phyloP scores from a whole-genome alignment of 92 coral and sea anemone species.

The Epizoanthus illoricatus region DNA sequence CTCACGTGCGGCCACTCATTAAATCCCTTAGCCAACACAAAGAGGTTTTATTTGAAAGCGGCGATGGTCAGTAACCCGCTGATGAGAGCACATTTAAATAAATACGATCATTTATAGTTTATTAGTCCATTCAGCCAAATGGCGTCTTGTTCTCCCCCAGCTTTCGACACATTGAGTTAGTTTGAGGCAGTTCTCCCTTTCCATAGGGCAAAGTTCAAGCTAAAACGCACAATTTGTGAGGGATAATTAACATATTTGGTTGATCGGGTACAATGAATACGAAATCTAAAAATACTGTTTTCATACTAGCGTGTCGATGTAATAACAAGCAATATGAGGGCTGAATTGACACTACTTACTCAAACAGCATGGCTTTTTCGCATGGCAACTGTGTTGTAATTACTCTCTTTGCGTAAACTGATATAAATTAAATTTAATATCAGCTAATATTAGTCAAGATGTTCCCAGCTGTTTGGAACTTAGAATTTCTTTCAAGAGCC shows the following conservation, averaged over 20 bases:
- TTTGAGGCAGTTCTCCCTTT: neutral
- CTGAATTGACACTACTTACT: conserved; percentile 30
- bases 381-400: conserved; percentile 56
- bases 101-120: conserved; percentile 28
- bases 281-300: conserved; percentile 9
- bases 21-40: conserved; percentile 24
- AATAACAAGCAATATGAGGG: conserved; percentile 23
- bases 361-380: conserved; percentile 63
- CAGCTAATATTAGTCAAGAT: conserved; percentile 68
- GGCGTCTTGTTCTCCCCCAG: conserved; percentile 22
- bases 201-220: neutral
- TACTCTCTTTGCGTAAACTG: conserved; percentile 55
- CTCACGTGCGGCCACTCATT: neutral
- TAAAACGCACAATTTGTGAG: neutral
- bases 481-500: conserved; percentile 11
- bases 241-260: neutral
- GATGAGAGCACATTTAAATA: conserved; percentile 37
- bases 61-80: conserved; percentile 40
- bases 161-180: conserved; percentile 13
- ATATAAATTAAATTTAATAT: conserved; percentile 76
- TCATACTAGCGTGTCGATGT: conserved; percentile 3
- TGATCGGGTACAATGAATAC: neutral
- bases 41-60: conserved; percentile 29
- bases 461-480: conserved; percentile 70
- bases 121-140: conserved; percentile 12